Evolutionary conservation across 2,113 vertebrate genomes (phyloP).

Genomic region (Bombycilla garrulus): DNA sequence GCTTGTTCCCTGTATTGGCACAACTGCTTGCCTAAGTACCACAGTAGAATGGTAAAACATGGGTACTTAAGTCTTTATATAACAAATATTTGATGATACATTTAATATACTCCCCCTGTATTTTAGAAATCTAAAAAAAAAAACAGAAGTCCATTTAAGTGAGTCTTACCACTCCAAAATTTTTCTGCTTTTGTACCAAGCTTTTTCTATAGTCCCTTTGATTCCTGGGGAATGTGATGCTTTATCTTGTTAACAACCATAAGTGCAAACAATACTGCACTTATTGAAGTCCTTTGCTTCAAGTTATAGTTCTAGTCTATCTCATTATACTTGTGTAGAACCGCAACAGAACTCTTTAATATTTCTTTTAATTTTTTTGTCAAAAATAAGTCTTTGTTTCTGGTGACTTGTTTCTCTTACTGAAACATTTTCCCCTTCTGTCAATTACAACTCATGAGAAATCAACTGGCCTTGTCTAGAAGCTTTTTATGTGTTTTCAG

Average conservation of each 20-base stretch:
- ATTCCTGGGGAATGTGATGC: not conserved
- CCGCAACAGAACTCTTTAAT: not conserved
- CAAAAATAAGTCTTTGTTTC: not conserved
- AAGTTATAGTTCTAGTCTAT: not conserved
- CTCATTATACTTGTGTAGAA: not conserved
- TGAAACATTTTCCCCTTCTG: not conserved
- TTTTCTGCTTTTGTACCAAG: not conserved
- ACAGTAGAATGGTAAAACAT: not conserved
- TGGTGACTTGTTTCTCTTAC: not conserved
- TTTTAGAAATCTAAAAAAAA: not conserved
- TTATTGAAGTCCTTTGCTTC: not conserved
- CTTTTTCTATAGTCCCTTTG: not conserved
- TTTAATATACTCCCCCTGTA: not conserved
- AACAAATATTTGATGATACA: not conserved
- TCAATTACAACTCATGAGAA: not conserved
- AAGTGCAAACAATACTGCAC: not conserved
- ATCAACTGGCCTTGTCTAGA: not conserved
- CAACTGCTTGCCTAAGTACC: not conserved
- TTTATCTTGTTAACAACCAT: not conserved
- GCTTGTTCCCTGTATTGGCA: not conserved
- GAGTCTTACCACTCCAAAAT: not conserved
- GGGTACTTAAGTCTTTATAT: not conserved
- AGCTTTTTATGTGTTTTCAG: not conserved
- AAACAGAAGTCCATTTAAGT: not conserved
- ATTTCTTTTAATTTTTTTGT: not conserved